Conservation (phyloP, 2,797 vertebrate genomes). For the Ciconia nigra region DNA sequence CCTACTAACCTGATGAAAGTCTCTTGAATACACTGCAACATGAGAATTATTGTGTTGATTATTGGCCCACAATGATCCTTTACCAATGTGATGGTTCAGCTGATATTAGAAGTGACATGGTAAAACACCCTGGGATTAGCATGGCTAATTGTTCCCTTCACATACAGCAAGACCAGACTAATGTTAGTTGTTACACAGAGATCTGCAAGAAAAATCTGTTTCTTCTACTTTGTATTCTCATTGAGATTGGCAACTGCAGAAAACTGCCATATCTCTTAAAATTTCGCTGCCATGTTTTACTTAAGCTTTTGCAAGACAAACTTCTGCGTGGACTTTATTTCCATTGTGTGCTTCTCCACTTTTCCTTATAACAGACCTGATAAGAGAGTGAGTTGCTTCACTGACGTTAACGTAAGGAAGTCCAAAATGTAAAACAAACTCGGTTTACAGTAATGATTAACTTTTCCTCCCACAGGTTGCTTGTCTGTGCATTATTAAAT, state of each 20-base stretch:
- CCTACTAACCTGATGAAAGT: not conserved
- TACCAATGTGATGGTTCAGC: not conserved
- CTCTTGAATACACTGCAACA: not conserved
- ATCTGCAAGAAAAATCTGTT: not conserved
- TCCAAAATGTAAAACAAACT: constrained; percentile 1
- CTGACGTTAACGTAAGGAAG: not conserved
- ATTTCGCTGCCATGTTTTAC: not conserved
- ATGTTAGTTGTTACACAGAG: not conserved
- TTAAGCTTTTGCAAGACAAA: not conserved
- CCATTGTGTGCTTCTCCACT: not conserved
- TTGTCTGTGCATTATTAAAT: constrained; percentile 1
- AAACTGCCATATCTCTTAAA: not conserved
- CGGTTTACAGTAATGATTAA: constrained; percentile 45
- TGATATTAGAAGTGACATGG: not conserved
- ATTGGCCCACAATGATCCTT: too few species aligned
- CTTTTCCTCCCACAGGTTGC: not conserved
- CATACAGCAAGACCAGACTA: too few species aligned
- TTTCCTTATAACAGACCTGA: not conserved
- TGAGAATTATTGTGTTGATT: not conserved
- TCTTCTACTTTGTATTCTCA: not conserved
- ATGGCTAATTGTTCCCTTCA: not conserved
- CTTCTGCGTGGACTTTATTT: not conserved
- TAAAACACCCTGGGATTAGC: not conserved
- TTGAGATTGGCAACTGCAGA: not conserved
- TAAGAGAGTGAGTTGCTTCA: not conserved